Conservation (phyloP, 2,888 invertebrate genomes). For the Terebella lapidaria region DNA sequence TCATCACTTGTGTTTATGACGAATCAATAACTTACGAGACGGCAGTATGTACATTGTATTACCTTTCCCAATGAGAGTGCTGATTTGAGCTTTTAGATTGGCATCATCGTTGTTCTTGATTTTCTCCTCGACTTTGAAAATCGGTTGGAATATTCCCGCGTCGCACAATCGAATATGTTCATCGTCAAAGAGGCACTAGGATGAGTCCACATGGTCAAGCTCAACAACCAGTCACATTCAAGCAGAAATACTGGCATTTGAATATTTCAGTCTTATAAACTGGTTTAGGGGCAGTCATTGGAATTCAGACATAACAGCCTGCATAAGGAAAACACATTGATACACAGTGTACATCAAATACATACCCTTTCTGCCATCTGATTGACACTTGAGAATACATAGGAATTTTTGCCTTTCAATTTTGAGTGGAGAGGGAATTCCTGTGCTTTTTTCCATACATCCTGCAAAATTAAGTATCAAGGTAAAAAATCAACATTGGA, state of each 20-base stretch:
- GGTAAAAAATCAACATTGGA: too few relatives aligned
- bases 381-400: not conserved
- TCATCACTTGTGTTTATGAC: too few relatives aligned
- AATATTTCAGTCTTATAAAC: not conserved
- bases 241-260: too few relatives aligned
- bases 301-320: not conserved
- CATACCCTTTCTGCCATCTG: not conserved
- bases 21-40: too few relatives aligned
- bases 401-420: conserved; percentile 1
- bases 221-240: too few relatives aligned
- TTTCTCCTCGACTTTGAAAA: not conserved
- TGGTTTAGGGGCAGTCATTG: not conserved
- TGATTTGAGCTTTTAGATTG: not conserved
- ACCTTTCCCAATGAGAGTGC: not conserved
- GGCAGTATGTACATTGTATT: too few relatives aligned
- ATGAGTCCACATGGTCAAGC: too few relatives aligned
- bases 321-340: too few relatives aligned
- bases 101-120: not conserved
- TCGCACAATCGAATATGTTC: not conserved
- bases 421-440: not conserved
- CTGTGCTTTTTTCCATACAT: not conserved
- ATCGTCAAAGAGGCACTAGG: not conserved
- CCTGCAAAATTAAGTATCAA: not conserved
- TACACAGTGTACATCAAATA: too few relatives aligned
- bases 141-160: not conserved